Conservation (phyloP, 2,113 vertebrate genomes). For the Myrmophylax atrothorax region DNA sequence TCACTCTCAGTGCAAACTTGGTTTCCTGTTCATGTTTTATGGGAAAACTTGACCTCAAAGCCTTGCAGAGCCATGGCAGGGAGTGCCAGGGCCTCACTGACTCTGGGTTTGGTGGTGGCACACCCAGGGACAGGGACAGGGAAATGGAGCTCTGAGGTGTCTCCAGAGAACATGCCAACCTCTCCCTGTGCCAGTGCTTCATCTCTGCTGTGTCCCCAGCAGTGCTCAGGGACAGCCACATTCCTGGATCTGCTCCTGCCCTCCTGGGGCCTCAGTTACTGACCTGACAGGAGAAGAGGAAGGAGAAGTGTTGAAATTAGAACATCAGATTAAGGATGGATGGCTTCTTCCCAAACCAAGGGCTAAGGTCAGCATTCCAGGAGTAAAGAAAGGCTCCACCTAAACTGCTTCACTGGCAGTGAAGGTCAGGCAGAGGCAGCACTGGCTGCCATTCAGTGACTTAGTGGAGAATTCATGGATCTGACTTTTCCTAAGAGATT, state of each 20-base stretch:
- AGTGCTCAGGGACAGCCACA: background rate
- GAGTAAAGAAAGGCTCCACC: background rate
- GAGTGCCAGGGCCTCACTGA: background rate
- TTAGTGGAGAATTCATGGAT: background rate
- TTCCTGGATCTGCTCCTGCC: background rate
- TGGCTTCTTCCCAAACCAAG: background rate
- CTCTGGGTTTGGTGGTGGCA: background rate
- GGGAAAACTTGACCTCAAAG: background rate
- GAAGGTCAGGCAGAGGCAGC: background rate
- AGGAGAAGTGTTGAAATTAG: background rate
- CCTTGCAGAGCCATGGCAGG: background rate
- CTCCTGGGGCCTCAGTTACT: background rate
- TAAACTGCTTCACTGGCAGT: background rate
- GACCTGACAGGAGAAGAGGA: accelerated
- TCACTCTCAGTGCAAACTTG: background rate
- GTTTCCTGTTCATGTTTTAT: background rate
- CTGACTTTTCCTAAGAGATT: background rate
- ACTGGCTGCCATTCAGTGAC: background rate
- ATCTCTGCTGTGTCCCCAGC: background rate
- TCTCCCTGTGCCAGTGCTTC: background rate
- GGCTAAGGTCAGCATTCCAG: background rate
- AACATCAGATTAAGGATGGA: background rate
- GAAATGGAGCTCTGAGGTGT: background rate
- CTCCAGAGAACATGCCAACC: accelerated
- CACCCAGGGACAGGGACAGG: background rate